phyloP scores from a whole-genome alignment of 2,888 invertebrate species.

The Brenthis ino region DNA sequence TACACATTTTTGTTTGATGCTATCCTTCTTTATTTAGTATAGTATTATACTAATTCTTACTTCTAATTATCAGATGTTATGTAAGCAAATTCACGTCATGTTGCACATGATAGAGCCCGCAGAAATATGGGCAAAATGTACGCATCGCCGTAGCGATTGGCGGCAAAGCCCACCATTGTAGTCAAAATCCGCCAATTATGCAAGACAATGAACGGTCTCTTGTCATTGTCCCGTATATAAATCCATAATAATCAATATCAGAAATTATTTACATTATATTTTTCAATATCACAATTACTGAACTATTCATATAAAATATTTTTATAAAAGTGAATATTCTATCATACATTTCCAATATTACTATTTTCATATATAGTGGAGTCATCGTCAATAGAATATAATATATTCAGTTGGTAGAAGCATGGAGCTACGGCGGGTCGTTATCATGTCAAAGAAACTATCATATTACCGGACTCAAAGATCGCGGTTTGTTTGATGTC shows the following conservation, averaged over 20 bases:
- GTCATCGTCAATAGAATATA: slow-evolving; percentile 61
- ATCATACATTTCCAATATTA: slow-evolving; percentile 59
- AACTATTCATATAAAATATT: neutral
- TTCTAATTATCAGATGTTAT: neutral
- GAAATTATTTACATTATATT: slow-evolving; percentile 19
- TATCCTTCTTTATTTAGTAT: neutral
- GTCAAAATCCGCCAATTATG: slow-evolving; percentile 55
- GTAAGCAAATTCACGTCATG: neutral
- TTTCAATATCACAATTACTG: neutral
- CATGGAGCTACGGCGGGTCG: slow-evolving; percentile 58
- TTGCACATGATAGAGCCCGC: neutral
- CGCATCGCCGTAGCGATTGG: slow-evolving; percentile 49
- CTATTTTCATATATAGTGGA: slow-evolving; percentile 47
- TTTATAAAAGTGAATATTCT: slow-evolving; percentile 1
- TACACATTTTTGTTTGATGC: slow-evolving; percentile 4
- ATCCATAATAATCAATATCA: slow-evolving; percentile 26
- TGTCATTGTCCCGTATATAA: slow-evolving; percentile 47
- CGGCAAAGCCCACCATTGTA: slow-evolving; percentile 61
- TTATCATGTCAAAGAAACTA: slow-evolving; percentile 81
- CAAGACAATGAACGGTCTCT: slow-evolving; percentile 59
- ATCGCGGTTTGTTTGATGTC: slow-evolving; percentile 73
- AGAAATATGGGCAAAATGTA: slow-evolving; percentile 28
- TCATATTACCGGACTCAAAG: slow-evolving; percentile 76
- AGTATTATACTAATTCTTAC: neutral
- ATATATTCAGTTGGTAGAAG: slow-evolving; percentile 73